Percentiles rank a stretch among this genome's conserved stretches.
phyloP scores from a whole-genome alignment of 1,140 invertebrate species.

The Brachionus angularis region DNA sequence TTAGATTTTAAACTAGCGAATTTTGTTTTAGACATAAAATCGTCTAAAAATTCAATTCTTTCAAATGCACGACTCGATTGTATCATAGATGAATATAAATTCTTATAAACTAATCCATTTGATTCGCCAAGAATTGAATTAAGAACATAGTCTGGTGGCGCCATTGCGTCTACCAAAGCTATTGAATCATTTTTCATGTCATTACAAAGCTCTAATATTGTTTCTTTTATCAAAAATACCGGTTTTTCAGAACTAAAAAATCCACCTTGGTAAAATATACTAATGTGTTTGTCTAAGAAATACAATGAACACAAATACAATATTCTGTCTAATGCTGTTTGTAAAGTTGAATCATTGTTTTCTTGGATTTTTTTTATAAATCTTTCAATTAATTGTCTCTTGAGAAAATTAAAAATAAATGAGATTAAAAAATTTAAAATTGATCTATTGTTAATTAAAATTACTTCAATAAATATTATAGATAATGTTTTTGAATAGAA shows the following conservation, averaged over 20 bases:
- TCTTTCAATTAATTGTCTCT: background rate
- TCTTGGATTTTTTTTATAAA: constrained; percentile 22
- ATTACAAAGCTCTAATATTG: constrained; percentile 65
- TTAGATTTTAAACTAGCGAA: too few relatives aligned
- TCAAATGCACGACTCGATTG: constrained; percentile 42
- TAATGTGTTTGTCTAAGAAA: constrained; percentile 51
- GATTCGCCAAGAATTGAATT: constrained; percentile 55
- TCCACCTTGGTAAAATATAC: constrained; percentile 55
- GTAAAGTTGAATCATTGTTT: constrained; percentile 11
- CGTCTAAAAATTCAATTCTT: constrained; percentile 63
- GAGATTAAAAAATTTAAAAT: background rate
- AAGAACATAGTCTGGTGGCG: constrained; percentile 69
- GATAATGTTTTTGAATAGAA: background rate
- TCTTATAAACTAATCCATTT: constrained; percentile 52
- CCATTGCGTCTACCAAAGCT: constrained; percentile 74
- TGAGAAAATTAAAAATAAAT: constrained; percentile 8
- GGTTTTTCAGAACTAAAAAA: constrained; percentile 50
- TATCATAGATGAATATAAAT: constrained; percentile 34
- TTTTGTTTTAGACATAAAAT: constrained; percentile 63
- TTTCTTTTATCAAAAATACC: constrained; percentile 50
- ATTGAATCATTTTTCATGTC: constrained; percentile 70
- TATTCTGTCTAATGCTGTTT: constrained; percentile 8
- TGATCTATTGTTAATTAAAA: background rate
- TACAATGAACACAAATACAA: constrained; percentile 27
- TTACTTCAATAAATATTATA: constrained; percentile 40